phyloP scores from a whole-genome alignment of 2,888 invertebrate species.

The Lottia scabra region DNA sequence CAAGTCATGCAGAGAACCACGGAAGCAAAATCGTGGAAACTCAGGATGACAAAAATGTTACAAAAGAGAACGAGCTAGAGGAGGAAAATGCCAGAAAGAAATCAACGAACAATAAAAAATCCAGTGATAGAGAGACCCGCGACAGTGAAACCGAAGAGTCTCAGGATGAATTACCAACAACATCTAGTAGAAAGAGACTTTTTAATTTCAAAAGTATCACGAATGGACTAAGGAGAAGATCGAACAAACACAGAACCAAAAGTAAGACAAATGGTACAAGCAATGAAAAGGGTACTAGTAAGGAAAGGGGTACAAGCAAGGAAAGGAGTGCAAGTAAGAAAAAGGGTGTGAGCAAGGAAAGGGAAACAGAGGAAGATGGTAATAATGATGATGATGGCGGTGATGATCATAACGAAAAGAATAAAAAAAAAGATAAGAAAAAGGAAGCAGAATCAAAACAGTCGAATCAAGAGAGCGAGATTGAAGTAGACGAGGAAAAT shows the following conservation, averaged over 20 bases:
- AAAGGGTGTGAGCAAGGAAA: background rate
- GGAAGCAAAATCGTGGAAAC: background rate
- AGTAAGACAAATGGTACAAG: too few relatives aligned
- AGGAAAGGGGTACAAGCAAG: background rate
- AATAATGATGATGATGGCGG: background rate
- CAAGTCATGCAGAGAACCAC: background rate
- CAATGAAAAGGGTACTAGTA: too few relatives aligned
- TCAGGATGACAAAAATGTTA: background rate
- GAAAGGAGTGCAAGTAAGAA: background rate
- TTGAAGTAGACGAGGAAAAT: background rate
- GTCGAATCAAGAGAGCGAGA: slow-evolving; percentile 2
- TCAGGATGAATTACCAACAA: slow-evolving; percentile 5
- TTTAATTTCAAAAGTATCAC: slow-evolving; percentile 6
- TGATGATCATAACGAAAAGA: slow-evolving; percentile 1
- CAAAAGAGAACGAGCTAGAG: background rate
- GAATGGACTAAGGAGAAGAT: too few relatives aligned
- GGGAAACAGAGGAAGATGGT: background rate
- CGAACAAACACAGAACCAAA: too few relatives aligned
- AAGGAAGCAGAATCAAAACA: too few relatives aligned
- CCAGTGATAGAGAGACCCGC: background rate
- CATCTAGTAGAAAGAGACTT: background rate
- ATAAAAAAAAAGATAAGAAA: slow-evolving; percentile 7
- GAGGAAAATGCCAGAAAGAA: too few relatives aligned
- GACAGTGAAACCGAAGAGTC: background rate
- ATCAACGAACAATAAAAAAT: too few relatives aligned